Evolutionary conservation across 35 echinoderm and acorn worm genomes (phyloP), one percentile per base, ranked within the genome.

Genomic region (Apostichopus parvimensis): DNA sequence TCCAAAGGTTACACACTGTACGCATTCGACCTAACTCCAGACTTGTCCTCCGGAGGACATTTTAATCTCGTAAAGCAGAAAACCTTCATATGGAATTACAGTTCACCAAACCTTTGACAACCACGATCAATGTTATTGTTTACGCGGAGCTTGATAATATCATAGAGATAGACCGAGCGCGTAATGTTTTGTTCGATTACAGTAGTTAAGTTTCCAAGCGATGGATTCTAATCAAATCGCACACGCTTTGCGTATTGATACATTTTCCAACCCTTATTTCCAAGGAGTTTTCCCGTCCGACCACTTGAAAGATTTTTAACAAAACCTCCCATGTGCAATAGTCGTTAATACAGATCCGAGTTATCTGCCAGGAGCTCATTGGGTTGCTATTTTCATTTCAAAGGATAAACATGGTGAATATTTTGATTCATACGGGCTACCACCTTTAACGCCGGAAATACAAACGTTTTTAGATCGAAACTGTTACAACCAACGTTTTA

Each of bases 81-180:
- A 95, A 95, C 53, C 87, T 93, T 9, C 86, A 92, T 7, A 68
- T 95, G 52, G 94, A 95, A 77, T 8, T 95, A 45, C 87, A 93
- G 53, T 95, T 90, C 53, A 24, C 6, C n/a, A 77, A 53, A 11
- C 71, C 87, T 1, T 64, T 93, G 5, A 58, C 91, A 11, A 78
- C 60, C 1, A 90, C 92, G 0, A 59, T 95, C 3, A 95, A 93
- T 54, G 92, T 93, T 34, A 26, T 93, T 5, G 88, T 95, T 11
- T 95, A 95, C 71, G 79, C 94, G 17, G 94, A 88, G 22, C 85
- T 92, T n/a, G 91, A 95, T 59, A 95, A 95, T 72, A 92, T 92
- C 18, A 87, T 92, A 17, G 91, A 95, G 24, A 92, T 92, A 20
- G 94, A 92, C 55, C 57, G 80, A 84, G 85, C 83, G 64, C 71